A percentile compares a stretch with the other conserved stretches of the same genome.
These are phyloP conservation scores for Xyrichtys novacula DNA, from an alignment of 2,797 vertebrate genomes.

Conservation along the genomic window DNA sequence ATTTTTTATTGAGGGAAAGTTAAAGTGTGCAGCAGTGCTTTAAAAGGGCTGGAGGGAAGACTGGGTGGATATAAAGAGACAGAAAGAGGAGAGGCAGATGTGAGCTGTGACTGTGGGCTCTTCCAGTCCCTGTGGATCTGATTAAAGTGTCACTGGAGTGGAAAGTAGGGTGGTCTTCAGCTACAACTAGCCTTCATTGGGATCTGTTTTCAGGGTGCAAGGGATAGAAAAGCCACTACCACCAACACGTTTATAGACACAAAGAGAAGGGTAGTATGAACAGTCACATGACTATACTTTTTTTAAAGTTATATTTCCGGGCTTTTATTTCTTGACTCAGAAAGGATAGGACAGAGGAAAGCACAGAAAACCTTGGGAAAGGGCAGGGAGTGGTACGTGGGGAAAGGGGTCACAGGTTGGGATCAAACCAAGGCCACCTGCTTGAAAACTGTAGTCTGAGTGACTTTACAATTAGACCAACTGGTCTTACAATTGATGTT, in stretches of 20 bases:
- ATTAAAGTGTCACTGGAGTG: conserved; percentile 77
- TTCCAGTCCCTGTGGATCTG: conserved; percentile 76
- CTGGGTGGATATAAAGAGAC: conserved; percentile 15
- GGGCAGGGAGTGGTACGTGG: too few species aligned
- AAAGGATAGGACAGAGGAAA: too few species aligned
- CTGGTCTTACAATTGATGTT: too few species aligned
- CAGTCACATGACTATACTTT: conserved; percentile 2
- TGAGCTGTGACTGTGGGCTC: conserved; percentile 43
- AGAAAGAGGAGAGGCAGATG: conserved; percentile 30
- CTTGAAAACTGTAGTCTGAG: too few species aligned
- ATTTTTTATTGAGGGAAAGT: conserved; percentile 50
- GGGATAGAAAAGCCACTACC: conserved; percentile 47
- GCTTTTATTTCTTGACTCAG: too few species aligned
- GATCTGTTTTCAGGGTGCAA: conserved; percentile 64
- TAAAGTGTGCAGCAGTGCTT: conserved; percentile 34
- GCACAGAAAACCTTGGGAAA: too few species aligned
- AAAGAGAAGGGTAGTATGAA: conserved; percentile 19
- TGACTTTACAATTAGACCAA: too few species aligned
- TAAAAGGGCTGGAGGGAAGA: conserved; percentile 21
- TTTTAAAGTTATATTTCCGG: too few species aligned
- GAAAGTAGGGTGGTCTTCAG: conserved; percentile 71
- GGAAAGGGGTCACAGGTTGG: too few species aligned
- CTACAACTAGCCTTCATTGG: conserved; percentile 61
- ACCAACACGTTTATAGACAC: conserved; percentile 19
- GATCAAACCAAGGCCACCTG: too few species aligned